Percentiles rank a stretch among this genome's conserved stretches.
These are phyloP conservation scores for pig (Sus scrofa) DNA, from an alignment of 2,113 vertebrate genomes.

Conservation along the genomic window T2T-Sscrofa CM000817.6:124333501-124334000, in stretches of 20 bases:
- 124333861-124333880: conserved; percentile 81
- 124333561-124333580: no score
- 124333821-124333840: conserved; percentile 71
- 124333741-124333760: conserved; percentile 40
- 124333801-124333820: conserved; percentile 72
- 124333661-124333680: neutral
- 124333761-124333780: neutral
- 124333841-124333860: conserved; percentile 63
- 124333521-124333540: no score
- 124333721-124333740: neutral
- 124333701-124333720: neutral
- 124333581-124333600: no score
- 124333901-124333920: conserved; percentile 72
- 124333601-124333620: no score
- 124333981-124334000: conserved; percentile 79
- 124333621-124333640: neutral
- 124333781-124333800: conserved; percentile 41
- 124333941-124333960: conserved; percentile 67
- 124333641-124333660: accelerated
- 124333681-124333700: neutral
- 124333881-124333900: conserved; percentile 42
- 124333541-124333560: no score
- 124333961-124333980: conserved; percentile 83
- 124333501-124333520: no score
- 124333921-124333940: conserved; percentile 81